A percentile compares a stretch with the other conserved stretches of the same genome.
Evolutionary conservation across 2,888 invertebrate species (phyloP).

Genomic region (Tuberolachnus salignus): DNA sequence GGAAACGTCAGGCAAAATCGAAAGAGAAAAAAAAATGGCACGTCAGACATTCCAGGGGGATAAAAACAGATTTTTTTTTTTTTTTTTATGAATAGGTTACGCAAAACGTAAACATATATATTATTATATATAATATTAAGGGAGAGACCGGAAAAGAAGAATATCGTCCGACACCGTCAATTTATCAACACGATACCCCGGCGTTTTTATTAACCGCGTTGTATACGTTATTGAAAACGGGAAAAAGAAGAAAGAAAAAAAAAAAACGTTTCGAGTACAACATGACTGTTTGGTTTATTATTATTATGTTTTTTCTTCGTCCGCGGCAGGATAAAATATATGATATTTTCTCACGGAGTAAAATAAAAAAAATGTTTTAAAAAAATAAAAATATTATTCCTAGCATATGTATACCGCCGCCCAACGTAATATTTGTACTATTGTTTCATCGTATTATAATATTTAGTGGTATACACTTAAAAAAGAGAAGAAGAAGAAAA

Average conservation of each 20-base stretch:
- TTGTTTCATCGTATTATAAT: constrained; percentile 8
- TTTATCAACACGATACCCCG: constrained; percentile 19
- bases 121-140: neutral
- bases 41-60: neutral
- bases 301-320: too few species aligned
- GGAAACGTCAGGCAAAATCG: neutral
- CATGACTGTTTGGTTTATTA: constrained; percentile 21
- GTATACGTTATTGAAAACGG: neutral
- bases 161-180: constrained; percentile 22
- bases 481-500: too few species aligned
- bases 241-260: too few species aligned
- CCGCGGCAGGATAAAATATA: too few species aligned
- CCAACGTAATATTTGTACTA: too few species aligned
- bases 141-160: constrained; percentile 6
- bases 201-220: constrained; percentile 27
- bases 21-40: constrained; percentile 12
- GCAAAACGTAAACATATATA: neutral
- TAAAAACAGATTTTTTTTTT: neutral
- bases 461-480: constrained; percentile 7
- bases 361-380: too few species aligned
- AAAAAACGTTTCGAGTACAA: constrained; percentile 17
- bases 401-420: constrained; percentile 2
- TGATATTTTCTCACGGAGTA: too few species aligned
- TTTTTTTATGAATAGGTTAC: constrained; percentile 14
- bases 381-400: neutral